phyloP scores from a whole-genome alignment of 2,888 invertebrate species.

The Rutpela maculata region DNA sequence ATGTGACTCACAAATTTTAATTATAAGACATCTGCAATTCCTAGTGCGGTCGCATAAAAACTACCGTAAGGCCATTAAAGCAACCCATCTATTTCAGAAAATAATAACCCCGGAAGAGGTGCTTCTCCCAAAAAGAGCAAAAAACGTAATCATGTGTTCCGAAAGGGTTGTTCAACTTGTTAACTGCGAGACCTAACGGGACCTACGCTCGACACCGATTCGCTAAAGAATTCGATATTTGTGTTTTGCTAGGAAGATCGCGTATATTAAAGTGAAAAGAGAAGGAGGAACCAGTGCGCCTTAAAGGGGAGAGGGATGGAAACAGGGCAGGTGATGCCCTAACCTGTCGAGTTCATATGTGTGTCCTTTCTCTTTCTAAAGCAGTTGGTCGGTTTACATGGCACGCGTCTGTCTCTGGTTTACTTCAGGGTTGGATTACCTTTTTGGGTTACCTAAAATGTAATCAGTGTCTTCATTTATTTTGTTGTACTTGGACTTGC shows the following conservation, averaged over 20 bases:
- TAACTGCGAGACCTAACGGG: slow-evolving; percentile 65
- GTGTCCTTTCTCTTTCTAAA: slow-evolving; percentile 68
- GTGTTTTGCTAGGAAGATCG: slow-evolving; percentile 55
- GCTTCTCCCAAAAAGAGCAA: slow-evolving; percentile 54
- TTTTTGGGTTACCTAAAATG: slow-evolving; percentile 40
- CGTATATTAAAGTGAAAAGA: slow-evolving; percentile 36
- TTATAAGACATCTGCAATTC: slow-evolving; percentile 55
- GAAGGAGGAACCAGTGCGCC: slow-evolving; percentile 37
- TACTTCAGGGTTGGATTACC: slow-evolving; percentile 42
- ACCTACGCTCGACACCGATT: slow-evolving; percentile 63
- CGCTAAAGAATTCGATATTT: slow-evolving; percentile 66
- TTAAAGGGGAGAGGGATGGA: slow-evolving; percentile 52
- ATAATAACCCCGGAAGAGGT: slow-evolving; percentile 66
- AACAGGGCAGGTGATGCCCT: slow-evolving; percentile 63
- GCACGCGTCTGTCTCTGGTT: slow-evolving; percentile 67
- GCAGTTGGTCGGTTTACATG: slow-evolving; percentile 64
- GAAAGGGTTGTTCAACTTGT: slow-evolving; percentile 71
- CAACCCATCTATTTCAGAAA: slow-evolving; percentile 59
- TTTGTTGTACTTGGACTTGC: slow-evolving; percentile 13
- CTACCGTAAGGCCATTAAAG: slow-evolving; percentile 54
- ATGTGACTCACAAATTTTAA: slow-evolving; percentile 52
- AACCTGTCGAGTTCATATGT: slow-evolving; percentile 49
- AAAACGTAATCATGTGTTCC: slow-evolving; percentile 55
- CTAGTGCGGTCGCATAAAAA: slow-evolving; percentile 49
- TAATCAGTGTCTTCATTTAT: slow-evolving; percentile 27